These are phyloP conservation scores for Rhinogobius similis DNA, from an alignment of 2,113 vertebrate genomes.

Conservation along the genomic window DNA sequence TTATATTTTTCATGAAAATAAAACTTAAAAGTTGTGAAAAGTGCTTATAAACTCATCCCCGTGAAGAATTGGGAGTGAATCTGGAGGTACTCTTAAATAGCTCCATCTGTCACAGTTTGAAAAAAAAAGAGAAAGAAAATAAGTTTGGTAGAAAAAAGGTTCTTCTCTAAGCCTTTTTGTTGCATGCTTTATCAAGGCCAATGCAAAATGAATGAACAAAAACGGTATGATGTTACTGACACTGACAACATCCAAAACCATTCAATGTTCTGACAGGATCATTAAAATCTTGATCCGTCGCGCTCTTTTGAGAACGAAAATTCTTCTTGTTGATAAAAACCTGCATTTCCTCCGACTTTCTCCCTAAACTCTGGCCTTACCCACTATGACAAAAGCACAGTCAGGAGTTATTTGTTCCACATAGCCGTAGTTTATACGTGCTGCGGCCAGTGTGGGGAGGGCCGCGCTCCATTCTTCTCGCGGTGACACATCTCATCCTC, in stretches of 20 bases:
- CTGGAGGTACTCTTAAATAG: background rate
- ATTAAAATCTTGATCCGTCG: conserved; percentile 66
- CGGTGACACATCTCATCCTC: conserved; percentile 53
- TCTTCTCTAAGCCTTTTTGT: background rate
- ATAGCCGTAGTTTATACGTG: conserved; percentile 21
- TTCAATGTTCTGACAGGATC: conserved; percentile 44
- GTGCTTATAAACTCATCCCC: too few relatives aligned
- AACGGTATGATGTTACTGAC: conserved; percentile 57
- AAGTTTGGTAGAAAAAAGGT: too few relatives aligned
- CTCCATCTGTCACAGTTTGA: too few relatives aligned
- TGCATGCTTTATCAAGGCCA: conserved; percentile 2
- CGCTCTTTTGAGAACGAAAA: conserved; percentile 38
- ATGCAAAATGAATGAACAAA: conserved; percentile 48
- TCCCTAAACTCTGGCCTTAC: conserved; percentile 12
- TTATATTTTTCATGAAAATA: too few relatives aligned
- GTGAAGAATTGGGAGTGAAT: too few relatives aligned
- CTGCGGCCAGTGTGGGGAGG: conserved; percentile 14
- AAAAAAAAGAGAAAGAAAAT: background rate
- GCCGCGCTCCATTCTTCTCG: conserved; percentile 27
- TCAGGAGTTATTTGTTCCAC: conserved; percentile 17
- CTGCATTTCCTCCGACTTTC: conserved; percentile 1
- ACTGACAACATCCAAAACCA: conserved; percentile 60
- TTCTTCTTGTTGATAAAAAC: conserved; percentile 4
- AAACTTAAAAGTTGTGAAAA: too few relatives aligned
- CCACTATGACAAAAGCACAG: conserved; percentile 19